Conservation (phyloP, 2,113 vertebrate species). For the Psittacula cyanocephala region DNA sequence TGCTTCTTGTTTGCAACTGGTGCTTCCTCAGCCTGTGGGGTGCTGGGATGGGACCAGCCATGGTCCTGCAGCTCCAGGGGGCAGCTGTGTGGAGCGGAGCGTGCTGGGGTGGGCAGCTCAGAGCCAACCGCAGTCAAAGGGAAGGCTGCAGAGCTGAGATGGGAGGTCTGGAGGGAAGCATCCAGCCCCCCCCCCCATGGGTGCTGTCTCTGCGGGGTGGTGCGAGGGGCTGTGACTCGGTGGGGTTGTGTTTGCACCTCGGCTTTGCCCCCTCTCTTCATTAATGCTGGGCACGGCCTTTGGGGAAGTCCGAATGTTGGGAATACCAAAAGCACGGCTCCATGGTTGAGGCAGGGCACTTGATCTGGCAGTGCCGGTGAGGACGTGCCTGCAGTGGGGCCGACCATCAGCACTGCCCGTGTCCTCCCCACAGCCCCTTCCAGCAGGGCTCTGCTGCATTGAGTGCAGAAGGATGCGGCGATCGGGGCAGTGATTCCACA, state of each 20-base stretch:
- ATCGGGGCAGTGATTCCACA: neutral
- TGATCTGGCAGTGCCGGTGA: fast-evolving
- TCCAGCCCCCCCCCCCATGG: fast-evolving
- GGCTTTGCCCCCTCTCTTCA: fast-evolving
- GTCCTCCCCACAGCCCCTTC: neutral
- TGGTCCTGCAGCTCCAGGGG: fast-evolving
- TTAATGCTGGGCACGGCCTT: neutral
- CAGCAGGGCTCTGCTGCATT: neutral
- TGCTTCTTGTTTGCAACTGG: neutral
- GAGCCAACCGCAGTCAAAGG: neutral
- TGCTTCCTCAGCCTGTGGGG: neutral
- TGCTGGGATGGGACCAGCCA: neutral
- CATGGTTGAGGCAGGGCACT: neutral
- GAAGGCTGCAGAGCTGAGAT: neutral
- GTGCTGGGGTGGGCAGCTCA: fast-evolving
- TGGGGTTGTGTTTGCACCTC: neutral
- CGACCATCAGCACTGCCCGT: fast-evolving
- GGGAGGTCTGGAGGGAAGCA: neutral
- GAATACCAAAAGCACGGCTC: neutral
- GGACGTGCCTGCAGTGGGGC: fast-evolving
- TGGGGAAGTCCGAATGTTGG: neutral
- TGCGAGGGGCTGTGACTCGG: neutral
- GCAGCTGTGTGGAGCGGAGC: neutral
- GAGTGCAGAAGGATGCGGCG: neutral
- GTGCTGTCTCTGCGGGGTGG: neutral